A percentile compares a stretch with the other conserved stretches of the same genome.
Evolutionary conservation across 2,797 vertebrate species (phyloP).

Genomic region (Pteronotus mesoamericanus): DNA sequence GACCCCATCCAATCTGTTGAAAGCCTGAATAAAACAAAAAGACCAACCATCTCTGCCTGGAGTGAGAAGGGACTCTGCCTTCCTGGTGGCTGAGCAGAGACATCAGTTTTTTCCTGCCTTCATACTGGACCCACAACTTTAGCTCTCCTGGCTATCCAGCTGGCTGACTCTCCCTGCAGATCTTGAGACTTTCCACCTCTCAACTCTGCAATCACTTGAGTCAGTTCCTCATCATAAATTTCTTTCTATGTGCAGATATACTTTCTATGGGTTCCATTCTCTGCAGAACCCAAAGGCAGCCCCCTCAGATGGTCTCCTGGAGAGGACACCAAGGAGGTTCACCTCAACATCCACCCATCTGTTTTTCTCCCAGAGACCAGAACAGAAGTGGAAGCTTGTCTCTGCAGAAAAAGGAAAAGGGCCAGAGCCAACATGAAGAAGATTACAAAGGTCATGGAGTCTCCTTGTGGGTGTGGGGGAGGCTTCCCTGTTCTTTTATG

Average conservation of each 20-base stretch:
- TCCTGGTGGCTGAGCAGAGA: not conserved
- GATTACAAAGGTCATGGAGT: fast-evolving
- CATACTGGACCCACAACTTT: fast-evolving
- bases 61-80: fast-evolving
- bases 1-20: fast-evolving
- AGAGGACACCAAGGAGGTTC: fast-evolving
- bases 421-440: not conserved
- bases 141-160: fast-evolving
- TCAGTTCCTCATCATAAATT: fast-evolving
- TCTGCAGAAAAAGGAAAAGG: fast-evolving
- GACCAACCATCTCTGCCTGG: fast-evolving
- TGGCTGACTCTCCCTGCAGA: fast-evolving
- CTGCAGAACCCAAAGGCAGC: fast-evolving
- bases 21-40: not conserved
- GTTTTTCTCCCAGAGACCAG: too few relatives aligned
- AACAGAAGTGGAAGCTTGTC: fast-evolving
- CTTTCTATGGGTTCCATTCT: not conserved
- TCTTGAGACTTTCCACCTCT: too few relatives aligned
- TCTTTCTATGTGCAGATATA: fast-evolving
- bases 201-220: not conserved
- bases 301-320: fast-evolving
- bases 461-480: fast-evolving
- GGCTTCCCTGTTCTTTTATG: fast-evolving
- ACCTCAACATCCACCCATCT: fast-evolving
- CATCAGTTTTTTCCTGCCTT: too few relatives aligned